These are phyloP conservation scores for Sinonovacula constricta DNA, from an alignment of 1,140 invertebrate species.

Conservation along the genomic window DNA sequence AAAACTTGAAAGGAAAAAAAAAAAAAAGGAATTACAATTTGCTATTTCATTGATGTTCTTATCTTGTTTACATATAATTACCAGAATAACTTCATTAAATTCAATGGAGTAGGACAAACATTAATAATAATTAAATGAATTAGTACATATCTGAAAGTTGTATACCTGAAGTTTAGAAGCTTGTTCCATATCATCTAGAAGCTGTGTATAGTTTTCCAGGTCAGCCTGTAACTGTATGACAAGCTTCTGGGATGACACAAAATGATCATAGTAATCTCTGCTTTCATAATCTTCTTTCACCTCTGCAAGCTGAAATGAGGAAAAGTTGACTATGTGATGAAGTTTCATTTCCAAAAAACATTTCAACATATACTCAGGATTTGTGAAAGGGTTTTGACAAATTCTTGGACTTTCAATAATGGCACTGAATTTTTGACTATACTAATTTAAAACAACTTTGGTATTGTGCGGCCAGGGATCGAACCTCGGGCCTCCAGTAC, in stretches of 20 bases:
- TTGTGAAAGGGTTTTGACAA: background rate
- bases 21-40: too few species aligned
- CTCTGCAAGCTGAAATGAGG: background rate
- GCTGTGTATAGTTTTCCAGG: background rate
- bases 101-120: too few species aligned
- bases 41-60: too few species aligned
- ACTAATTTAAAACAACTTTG: background rate
- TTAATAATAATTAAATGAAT: too few species aligned
- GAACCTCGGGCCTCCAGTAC: too few species aligned
- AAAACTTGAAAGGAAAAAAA: too few species aligned
- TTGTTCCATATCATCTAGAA: slow-evolving; percentile 5
- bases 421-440: too few species aligned
- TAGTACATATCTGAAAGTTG: too few species aligned
- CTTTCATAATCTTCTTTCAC: slow-evolving; percentile 34
- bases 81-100: too few species aligned
- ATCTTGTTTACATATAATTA: too few species aligned
- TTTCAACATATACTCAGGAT: background rate
- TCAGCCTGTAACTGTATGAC: slow-evolving; percentile 22
- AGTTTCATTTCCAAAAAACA: background rate
- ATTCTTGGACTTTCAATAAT: background rate
- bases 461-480: too few species aligned
- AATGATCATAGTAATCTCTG: slow-evolving; percentile 27
- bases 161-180: slow-evolving; percentile 24
- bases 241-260: slow-evolving; percentile 24
- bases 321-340: background rate